These are phyloP conservation scores for Amphibalanus amphitrite DNA, from an alignment of 1,140 invertebrate genomes.

Conservation along the genomic window DNA sequence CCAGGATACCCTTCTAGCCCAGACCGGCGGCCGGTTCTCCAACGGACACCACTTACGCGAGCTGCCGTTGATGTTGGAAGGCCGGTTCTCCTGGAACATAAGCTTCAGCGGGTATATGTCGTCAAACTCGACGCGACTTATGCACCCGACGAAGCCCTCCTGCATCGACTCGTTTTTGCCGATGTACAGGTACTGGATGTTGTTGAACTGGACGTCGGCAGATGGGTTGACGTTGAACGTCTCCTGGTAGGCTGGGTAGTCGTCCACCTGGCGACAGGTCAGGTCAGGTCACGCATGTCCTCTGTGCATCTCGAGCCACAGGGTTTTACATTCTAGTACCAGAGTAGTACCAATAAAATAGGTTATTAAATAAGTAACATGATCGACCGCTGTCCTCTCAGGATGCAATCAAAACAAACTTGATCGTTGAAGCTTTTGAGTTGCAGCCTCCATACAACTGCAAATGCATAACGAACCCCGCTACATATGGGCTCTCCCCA, in stretches of 20 bases:
- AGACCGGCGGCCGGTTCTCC: background rate
- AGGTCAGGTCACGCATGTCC: too few species aligned
- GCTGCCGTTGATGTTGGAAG: slow-evolving; percentile 51
- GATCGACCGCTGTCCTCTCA: too few species aligned
- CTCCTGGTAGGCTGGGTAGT: slow-evolving; percentile 66
- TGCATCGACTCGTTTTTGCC: slow-evolving; percentile 79
- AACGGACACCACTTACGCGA: background rate
- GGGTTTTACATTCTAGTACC: too few species aligned
- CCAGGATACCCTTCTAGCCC: too few species aligned
- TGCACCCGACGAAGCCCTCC: slow-evolving; percentile 82
- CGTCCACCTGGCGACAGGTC: slow-evolving; percentile 44
- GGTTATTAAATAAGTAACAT: too few species aligned
- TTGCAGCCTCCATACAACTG: too few species aligned
- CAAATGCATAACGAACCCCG: too few species aligned
- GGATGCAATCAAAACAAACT: too few species aligned
- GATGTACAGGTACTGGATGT: slow-evolving; percentile 91
- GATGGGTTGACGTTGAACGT: slow-evolving; percentile 69
- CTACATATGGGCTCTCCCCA: too few species aligned
- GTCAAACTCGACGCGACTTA: slow-evolving; percentile 88
- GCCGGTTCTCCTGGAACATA: slow-evolving; percentile 83
- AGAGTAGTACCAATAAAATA: too few species aligned
- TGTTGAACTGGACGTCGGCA: slow-evolving; percentile 91
- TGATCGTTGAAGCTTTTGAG: too few species aligned
- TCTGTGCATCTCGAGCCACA: too few species aligned
- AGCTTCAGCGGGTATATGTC: slow-evolving; percentile 90